Percentiles rank a stretch among this genome's conserved stretches.
phyloP scores from a whole-genome alignment of 1,140 invertebrate genomes.

The Leptopilina clavipes region DNA sequence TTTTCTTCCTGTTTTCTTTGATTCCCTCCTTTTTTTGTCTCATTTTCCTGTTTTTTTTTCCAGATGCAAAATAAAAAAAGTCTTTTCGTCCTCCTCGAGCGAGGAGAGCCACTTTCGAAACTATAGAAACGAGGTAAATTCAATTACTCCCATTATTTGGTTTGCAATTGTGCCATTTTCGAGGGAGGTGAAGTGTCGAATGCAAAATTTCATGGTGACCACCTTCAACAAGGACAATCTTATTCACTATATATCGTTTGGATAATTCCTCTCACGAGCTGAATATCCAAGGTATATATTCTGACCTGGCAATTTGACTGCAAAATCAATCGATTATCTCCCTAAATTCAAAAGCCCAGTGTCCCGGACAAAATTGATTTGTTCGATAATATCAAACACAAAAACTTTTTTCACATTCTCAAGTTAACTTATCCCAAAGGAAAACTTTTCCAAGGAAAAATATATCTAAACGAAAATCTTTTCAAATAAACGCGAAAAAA shows the following conservation, averaged over 20 bases:
- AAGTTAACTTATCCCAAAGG: too few species aligned
- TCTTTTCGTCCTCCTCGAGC: neutral
- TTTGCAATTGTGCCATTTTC: constrained; percentile 37
- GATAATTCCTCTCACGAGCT: constrained; percentile 13
- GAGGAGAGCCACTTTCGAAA: neutral
- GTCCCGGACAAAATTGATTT: too few species aligned
- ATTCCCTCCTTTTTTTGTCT: too few species aligned
- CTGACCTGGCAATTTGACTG: constrained; percentile 10
- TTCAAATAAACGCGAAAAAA: too few species aligned
- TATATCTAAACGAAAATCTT: too few species aligned
- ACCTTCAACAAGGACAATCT: neutral
- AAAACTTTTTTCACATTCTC: too few species aligned
- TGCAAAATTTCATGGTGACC: constrained; percentile 42
- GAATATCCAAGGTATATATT: constrained; percentile 1
- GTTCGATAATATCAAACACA: too few species aligned
- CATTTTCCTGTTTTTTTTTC: too few species aligned
- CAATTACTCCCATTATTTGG: constrained; percentile 46
- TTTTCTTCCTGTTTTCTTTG: too few species aligned
- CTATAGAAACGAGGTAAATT: constrained; percentile 40
- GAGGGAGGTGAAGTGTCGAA: constrained; percentile 36
- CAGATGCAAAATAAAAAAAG: neutral
- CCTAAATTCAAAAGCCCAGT: constrained; percentile 15
- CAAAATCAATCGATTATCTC: constrained; percentile 44
- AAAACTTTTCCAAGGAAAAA: too few species aligned
- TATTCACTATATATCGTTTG: constrained; percentile 27